A percentile compares a stretch with the other conserved stretches of the same genome.
Evolutionary conservation across 2,113 vertebrate genomes (phyloP).

Genomic region (Myiozetetes cayanensis): DNA sequence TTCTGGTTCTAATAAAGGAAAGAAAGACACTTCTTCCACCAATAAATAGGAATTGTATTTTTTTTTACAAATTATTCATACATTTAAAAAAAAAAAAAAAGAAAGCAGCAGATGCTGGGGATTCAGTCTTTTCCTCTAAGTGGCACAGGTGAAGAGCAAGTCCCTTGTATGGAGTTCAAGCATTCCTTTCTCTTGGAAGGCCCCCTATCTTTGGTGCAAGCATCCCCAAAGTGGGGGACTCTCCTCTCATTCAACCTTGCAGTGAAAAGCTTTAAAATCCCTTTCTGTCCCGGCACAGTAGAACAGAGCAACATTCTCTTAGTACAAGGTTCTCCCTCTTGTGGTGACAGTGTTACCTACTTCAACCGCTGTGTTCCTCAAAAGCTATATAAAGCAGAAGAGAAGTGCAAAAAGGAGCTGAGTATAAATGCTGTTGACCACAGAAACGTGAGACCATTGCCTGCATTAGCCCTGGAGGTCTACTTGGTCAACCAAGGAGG

Average conservation of each 20-base stretch:
- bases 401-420: conserved; percentile 23
- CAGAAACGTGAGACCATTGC: not conserved
- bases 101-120: conserved; percentile 6
- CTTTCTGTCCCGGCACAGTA: conserved; percentile 39
- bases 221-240: not conserved
- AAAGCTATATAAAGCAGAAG: conserved; percentile 5
- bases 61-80: not conserved
- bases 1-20: not conserved
- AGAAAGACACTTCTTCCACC: not conserved
- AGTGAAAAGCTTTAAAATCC: conserved; percentile 44
- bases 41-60: not conserved
- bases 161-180: conserved; percentile 39
- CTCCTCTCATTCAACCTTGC: conserved; percentile 33
- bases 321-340: conserved; percentile 44
- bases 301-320: conserved; percentile 26
- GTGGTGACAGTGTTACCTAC: conserved; percentile 36
- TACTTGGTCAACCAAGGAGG: not conserved
- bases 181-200: conserved; percentile 1
- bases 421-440: not conserved
- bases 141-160: conserved; percentile 10
- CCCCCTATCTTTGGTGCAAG: conserved; percentile 50
- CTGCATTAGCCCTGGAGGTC: not conserved
- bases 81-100: not conserved
- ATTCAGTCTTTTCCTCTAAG: conserved; percentile 26
- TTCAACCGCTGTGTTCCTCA: conserved; percentile 19